Percentiles rank a stretch among this genome's conserved stretches.
Evolutionary conservation across 2,888 invertebrate genomes (phyloP).

Genomic region (Podabrus alpinus): DNA sequence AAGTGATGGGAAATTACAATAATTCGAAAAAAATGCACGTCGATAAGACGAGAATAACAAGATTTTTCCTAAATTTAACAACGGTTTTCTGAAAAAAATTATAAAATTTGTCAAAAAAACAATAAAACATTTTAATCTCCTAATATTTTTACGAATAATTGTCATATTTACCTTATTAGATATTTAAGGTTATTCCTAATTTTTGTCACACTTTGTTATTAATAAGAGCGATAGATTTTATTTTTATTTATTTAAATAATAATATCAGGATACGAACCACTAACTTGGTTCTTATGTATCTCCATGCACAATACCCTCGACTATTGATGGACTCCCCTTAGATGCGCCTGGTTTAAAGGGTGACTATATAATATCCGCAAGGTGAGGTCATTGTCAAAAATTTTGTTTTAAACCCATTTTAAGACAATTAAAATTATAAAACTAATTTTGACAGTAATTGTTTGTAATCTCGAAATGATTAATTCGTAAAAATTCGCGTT

Average conservation of each 20-base stretch:
- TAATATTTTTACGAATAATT: not conserved
- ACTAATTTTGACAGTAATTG: not conserved
- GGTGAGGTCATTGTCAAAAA: not conserved
- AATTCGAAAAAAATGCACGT: not conserved
- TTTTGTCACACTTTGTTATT: not conserved
- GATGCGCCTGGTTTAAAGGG: constrained; percentile 3
- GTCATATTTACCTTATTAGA: not conserved
- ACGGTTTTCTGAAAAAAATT: not conserved
- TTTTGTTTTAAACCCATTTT: not conserved
- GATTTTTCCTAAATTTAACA: not conserved
- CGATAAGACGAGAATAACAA: not conserved
- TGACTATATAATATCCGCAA: not conserved
- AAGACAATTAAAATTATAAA: not conserved
- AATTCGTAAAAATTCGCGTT: not conserved
- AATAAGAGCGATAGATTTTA: not conserved
- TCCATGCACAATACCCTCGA: constrained; percentile 1
- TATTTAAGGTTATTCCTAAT: not conserved
- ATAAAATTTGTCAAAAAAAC: not conserved
- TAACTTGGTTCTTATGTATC: not conserved
- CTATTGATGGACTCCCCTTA: constrained; percentile 3
- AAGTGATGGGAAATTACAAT: not conserved
- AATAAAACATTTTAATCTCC: not conserved
- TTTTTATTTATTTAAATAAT: not conserved
- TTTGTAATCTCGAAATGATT: not conserved
- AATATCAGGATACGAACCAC: constrained; percentile 1